Base-by-base conservation (phyloP, 2,888 invertebrate species). In the Drymonia ruficornis region DNA sequence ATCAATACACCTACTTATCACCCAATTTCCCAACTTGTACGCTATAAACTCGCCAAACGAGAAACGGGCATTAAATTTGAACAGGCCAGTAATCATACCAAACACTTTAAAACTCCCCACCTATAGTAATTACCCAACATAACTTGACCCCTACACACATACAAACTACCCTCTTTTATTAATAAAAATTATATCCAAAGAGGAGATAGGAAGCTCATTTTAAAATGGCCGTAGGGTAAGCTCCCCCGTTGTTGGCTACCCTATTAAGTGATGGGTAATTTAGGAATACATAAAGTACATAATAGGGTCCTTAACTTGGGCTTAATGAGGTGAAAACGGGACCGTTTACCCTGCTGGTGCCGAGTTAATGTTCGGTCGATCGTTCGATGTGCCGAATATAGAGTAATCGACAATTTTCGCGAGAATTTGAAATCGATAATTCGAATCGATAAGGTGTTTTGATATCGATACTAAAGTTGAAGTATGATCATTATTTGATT, bases 281-380 rank as follows among this genome's bases (percentile, higher is more conserved):
- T 91, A 91, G 90, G 82, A 89, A 89, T 91, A 91, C 89, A 91
- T 90, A 92, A 91, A 92, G 91, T 92, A 91, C 88, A 91, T 91
- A 92, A 92, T 91, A 90, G 91, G 87, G 80, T 84, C 87, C 90
- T 91, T 88, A 89, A 87, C 87, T 86, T 78, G 79, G 76, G 82
- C 80, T 87, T 90, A 92, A 92, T 91, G 91, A 91, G 90, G 89
- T 90, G 91, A 86, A 88, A 91, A 91, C 86, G 82, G 89, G 85
- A 78, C 74, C 86, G 83, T 82, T 87, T 83, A 84, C 85, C 80
- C 81, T 76, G 76, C 77, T 67, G 70, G 71, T 77, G 72, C 76
- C 64, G 67, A 67, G 77, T 74, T 86, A 83, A 84, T 86, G 84
- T 79, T 64, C 65, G 57, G 76, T 78, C 80, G 78, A 81, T 78